Evolutionary conservation across 2,888 invertebrate species (phyloP), one percentile per base, ranked within the genome.

Genomic region (Antitype chi): DNA sequence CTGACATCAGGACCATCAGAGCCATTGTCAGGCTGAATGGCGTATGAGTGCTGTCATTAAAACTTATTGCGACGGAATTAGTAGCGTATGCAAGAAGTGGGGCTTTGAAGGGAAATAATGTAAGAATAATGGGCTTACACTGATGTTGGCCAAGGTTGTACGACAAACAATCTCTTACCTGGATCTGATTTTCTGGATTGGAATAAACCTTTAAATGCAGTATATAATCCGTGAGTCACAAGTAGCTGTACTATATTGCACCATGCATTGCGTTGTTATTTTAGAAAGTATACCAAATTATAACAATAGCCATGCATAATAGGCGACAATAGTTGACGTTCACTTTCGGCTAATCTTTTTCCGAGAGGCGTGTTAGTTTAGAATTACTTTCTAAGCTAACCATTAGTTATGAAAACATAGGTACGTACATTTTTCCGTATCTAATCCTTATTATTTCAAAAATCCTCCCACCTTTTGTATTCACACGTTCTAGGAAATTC

Each of bases 11-110:
- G 20, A 55, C 72, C 82, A 79, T 83, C 53, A 75, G 28, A n/a
- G 72, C 77, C 85, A 80, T 79, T 87, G 85, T 83, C 69, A 23
- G 43, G 4, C 57, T 43, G 52, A 59, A 8, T 71, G 55, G 60
- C 59, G 79, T 72, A 57, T 57, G 71, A 67, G 25, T 20, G 64
- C 69, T 72, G 68, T 52, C 75, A 59, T 82, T 84, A 75, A 53
- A 71, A 84, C 64, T 80, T 62, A 84, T 80, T 84, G 68, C 55
- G 28, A 55, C 47, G 25, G 23, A 83, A 81, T 78, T 78, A 72
- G 71, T 52, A 52, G 67, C 47, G 52, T 59, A 25, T 60, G 74
- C 53, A 53, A 47, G 63, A 64, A 53, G 15, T 17, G 60, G 28
- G 8, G 23, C 15, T 43, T 60, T 17, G 38, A 49, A 20, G 25